Conservation (phyloP, 2,797 vertebrate species). For the Coccyzus lansbergi region DNA sequence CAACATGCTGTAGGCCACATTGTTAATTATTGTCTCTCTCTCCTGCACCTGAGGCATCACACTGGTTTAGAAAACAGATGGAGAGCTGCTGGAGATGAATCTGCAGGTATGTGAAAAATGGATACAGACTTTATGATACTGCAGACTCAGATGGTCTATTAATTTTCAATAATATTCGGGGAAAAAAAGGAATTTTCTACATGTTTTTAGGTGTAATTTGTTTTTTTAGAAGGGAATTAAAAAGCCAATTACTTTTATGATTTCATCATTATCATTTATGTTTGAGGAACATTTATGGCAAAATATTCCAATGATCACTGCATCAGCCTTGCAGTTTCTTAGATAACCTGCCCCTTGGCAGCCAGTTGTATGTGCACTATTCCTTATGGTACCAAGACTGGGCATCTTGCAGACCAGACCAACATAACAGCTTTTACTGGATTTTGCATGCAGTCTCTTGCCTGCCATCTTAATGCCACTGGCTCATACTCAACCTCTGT, state of each 20-base stretch:
- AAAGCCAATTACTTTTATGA: not conserved
- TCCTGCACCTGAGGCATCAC: conserved; percentile 34
- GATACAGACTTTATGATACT: not conserved
- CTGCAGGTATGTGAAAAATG: conserved; percentile 43
- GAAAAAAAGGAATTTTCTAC: not conserved
- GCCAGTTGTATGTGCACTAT: not conserved
- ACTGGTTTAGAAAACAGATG: conserved; percentile 63
- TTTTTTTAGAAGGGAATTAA: conserved; percentile 8
- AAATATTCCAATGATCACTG: not conserved
- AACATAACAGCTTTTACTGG: not conserved
- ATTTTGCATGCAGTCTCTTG: not conserved
- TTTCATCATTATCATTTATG: not conserved
- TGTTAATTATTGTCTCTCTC: conserved; percentile 70
- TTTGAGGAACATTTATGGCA: not conserved
- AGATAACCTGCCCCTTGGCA: not conserved
- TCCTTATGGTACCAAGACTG: not conserved
- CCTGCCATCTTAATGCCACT: not conserved
- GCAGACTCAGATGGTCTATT: conserved; percentile 45
- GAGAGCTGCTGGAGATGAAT: conserved; percentile 64
- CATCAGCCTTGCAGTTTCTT: not conserved
- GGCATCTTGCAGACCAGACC: not conserved
- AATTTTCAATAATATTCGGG: conserved; percentile 53
- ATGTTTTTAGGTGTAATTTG: not conserved
- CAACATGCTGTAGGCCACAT: conserved; percentile 47
- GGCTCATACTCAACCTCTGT: not conserved